phyloP scores from a whole-genome alignment of 2,797 vertebrate species.

The Sorex maritimensis region DNA sequence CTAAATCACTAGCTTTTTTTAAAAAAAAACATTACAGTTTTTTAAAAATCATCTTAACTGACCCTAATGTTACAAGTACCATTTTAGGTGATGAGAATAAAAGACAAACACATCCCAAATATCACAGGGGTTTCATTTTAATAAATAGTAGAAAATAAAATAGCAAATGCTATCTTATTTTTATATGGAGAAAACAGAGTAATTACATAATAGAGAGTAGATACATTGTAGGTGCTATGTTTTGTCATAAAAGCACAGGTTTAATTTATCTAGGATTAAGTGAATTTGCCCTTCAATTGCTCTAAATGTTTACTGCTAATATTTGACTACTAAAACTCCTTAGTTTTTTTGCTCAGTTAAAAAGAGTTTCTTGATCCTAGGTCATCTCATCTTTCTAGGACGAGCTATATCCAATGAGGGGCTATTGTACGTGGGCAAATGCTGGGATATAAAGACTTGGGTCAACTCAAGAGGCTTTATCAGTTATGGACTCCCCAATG shows the following conservation, averaged over 20 bases:
- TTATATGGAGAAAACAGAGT: not conserved
- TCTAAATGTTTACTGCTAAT: not conserved
- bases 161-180: not conserved
- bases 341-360: not conserved
- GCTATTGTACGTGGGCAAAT: not conserved
- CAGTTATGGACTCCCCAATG: not conserved
- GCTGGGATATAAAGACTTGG: too few species aligned
- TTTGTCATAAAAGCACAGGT: too few species aligned
- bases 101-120: not conserved
- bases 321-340: not conserved
- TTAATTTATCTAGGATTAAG: not conserved
- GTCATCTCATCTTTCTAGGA: not conserved
- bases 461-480: not conserved
- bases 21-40: not conserved
- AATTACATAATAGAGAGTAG: not conserved
- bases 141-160: not conserved
- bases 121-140: not conserved
- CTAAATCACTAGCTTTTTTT: slow-evolving; percentile 7
- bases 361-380: accelerated
- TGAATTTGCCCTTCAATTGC: not conserved
- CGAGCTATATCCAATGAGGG: not conserved
- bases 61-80: not conserved
- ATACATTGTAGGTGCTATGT: too few species aligned
- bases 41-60: not conserved
- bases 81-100: not conserved